A percentile compares a stretch with the other conserved stretches of the same genome.
These are phyloP conservation scores for Octopus sinensis DNA, from an alignment of 1,140 invertebrate species.

Conservation along the genomic window DNA sequence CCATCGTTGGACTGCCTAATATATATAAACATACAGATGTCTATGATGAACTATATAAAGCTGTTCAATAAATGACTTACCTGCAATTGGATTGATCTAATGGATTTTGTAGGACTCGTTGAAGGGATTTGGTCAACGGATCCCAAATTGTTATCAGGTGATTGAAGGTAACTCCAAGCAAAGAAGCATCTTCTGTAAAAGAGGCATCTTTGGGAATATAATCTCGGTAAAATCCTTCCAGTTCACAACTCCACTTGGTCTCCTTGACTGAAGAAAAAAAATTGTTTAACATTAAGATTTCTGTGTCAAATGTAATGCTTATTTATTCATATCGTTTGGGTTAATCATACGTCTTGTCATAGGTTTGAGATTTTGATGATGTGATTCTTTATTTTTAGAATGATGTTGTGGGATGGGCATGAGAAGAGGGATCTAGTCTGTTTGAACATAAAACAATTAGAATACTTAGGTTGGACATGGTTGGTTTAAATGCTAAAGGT, in stretches of 20 bases:
- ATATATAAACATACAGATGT: neutral
- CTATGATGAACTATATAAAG: slow-evolving; percentile 14
- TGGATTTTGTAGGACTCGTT: slow-evolving; percentile 55
- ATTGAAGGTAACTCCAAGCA: slow-evolving; percentile 71
- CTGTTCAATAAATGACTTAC: slow-evolving; percentile 28
- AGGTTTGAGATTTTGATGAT: too few species aligned
- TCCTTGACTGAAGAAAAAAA: slow-evolving; percentile 37
- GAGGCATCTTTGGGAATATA: slow-evolving; percentile 61
- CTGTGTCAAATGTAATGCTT: too few species aligned
- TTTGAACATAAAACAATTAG: too few species aligned
- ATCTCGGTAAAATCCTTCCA: slow-evolving; percentile 66
- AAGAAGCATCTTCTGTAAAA: slow-evolving; percentile 75
- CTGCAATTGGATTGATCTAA: slow-evolving; percentile 36
- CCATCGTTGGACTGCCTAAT: neutral
- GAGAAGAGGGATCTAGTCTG: too few species aligned
- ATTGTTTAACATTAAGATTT: neutral
- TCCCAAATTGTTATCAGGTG: slow-evolving; percentile 72
- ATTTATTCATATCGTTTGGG: too few species aligned
- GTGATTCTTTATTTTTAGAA: too few species aligned
- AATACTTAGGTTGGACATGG: too few species aligned
- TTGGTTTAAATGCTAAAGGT: too few species aligned
- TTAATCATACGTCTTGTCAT: too few species aligned
- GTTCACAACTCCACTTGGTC: slow-evolving; percentile 66
- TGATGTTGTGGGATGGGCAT: too few species aligned
- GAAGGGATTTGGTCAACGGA: slow-evolving; percentile 59